Conservation (phyloP, 2,888 invertebrate genomes). For the Leptinotarsa tumamoca region DNA sequence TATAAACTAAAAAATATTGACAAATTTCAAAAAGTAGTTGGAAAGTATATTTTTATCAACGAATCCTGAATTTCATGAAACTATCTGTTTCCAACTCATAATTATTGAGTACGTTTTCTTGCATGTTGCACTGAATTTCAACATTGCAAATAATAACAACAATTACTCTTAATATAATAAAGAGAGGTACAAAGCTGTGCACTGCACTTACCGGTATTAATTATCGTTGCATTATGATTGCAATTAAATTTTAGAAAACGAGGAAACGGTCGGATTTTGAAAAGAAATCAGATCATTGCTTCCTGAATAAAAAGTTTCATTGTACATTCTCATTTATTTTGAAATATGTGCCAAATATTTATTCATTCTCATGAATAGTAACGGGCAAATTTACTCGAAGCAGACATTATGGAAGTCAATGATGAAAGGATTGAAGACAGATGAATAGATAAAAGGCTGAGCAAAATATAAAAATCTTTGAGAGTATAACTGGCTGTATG, state of each 20-base stretch:
- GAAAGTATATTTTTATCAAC: too few species aligned
- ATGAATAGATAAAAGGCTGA: too few species aligned
- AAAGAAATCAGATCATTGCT: neutral
- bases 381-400: too few species aligned
- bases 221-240: slow-evolving; percentile 15
- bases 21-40: too few species aligned
- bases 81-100: neutral
- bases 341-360: neutral
- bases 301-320: neutral
- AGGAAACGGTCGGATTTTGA: slow-evolving; percentile 1
- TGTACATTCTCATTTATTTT: neutral
- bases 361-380: neutral
- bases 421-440: too few species aligned
- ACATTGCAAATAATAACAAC: slow-evolving; percentile 12
- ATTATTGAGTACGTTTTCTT: neutral
- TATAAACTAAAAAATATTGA: too few species aligned
- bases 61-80: too few species aligned
- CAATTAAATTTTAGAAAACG: slow-evolving; percentile 25
- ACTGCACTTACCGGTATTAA: slow-evolving; percentile 21
- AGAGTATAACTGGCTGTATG: too few species aligned
- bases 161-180: neutral
- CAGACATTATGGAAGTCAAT: too few species aligned
- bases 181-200: slow-evolving; percentile 6
- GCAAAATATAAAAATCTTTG: too few species aligned
- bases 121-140: neutral